A percentile compares a stretch with the other conserved stretches of the same genome.
phyloP scores from a whole-genome alignment of 2,888 invertebrate genomes.

The Hydrotaea cyrtoneurina region DNA sequence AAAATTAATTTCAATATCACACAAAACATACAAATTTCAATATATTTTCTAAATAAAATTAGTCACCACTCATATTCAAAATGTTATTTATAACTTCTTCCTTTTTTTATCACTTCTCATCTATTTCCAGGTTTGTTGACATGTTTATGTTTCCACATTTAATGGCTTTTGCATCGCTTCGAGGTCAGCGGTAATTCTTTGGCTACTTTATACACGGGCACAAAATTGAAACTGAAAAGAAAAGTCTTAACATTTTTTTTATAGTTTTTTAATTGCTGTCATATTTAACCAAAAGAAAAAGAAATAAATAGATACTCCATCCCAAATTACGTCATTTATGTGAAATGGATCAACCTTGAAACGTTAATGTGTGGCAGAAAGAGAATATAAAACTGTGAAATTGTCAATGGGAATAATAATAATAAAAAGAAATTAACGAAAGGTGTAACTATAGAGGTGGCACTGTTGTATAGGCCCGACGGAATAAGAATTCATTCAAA shows the following conservation, averaged over 20 bases:
- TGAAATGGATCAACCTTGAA: slow-evolving; percentile 33
- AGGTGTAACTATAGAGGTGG: not conserved
- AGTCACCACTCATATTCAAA: not conserved
- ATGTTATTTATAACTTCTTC: not conserved
- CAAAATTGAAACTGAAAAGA: not conserved
- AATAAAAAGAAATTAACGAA: not conserved
- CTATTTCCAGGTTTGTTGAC: slow-evolving; percentile 54
- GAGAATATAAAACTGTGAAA: slow-evolving; percentile 12
- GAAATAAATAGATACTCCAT: not conserved
- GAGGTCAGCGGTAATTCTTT: slow-evolving; percentile 19
- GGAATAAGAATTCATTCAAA: not conserved
- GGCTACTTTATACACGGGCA: not conserved
- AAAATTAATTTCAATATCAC: no score
- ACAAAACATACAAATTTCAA: no score
- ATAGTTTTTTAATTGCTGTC: slow-evolving; percentile 35
- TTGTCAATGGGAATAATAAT: slow-evolving; percentile 5
- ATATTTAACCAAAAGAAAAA: slow-evolving; percentile 13
- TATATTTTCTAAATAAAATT: no score
- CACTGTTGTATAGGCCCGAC: not conserved
- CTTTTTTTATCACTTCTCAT: slow-evolving; percentile 1
- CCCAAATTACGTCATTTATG: slow-evolving; percentile 27
- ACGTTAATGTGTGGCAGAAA: not conserved
- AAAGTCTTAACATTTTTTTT: slow-evolving; percentile 26
- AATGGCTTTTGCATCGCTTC: slow-evolving; percentile 23
- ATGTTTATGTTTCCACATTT: slow-evolving; percentile 22